Percentiles rank a stretch among this genome's conserved stretches.
Evolutionary conservation across 2,113 vertebrate genomes (phyloP).

Genomic region (Upupa epops): DNA sequence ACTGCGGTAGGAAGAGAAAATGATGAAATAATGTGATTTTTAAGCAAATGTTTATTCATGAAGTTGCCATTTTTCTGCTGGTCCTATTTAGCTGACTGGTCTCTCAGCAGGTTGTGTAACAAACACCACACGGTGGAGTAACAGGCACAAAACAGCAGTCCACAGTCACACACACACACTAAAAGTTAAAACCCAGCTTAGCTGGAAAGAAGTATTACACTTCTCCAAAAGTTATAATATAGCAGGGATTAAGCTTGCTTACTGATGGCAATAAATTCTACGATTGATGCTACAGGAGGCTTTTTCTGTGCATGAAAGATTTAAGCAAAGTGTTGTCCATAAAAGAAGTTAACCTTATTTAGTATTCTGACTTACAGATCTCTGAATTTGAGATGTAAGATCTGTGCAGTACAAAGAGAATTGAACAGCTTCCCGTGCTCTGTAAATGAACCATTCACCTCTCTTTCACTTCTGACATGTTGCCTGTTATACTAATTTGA

Average conservation of each 20-base stretch:
- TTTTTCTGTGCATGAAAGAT: not conserved
- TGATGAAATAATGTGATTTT: constrained; percentile 48
- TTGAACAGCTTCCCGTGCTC: not conserved
- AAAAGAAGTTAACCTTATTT: not conserved
- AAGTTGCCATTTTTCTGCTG: constrained; percentile 28
- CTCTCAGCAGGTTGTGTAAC: constrained; percentile 31
- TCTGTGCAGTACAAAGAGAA: not conserved
- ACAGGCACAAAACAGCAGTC: not conserved
- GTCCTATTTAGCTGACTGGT: constrained; percentile 27
- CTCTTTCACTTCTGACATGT: not conserved
- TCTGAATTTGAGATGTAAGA: not conserved
- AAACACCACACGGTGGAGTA: not conserved
- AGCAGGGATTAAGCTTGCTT: not conserved
- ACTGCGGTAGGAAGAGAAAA: not conserved
- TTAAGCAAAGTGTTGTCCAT: not conserved
- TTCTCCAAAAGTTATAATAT: not conserved
- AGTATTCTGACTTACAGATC: not conserved
- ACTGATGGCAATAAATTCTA: not conserved
- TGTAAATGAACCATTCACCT: not conserved
- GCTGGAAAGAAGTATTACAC: not conserved
- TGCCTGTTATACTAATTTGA: not conserved
- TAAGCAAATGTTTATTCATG: constrained; percentile 71
- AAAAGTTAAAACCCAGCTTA: not conserved
- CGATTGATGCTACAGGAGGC: not conserved
- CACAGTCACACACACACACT: not conserved